Evolutionary conservation across 1,140 invertebrate species (phyloP).

Genomic region (Meloidogyne hapla): DNA sequence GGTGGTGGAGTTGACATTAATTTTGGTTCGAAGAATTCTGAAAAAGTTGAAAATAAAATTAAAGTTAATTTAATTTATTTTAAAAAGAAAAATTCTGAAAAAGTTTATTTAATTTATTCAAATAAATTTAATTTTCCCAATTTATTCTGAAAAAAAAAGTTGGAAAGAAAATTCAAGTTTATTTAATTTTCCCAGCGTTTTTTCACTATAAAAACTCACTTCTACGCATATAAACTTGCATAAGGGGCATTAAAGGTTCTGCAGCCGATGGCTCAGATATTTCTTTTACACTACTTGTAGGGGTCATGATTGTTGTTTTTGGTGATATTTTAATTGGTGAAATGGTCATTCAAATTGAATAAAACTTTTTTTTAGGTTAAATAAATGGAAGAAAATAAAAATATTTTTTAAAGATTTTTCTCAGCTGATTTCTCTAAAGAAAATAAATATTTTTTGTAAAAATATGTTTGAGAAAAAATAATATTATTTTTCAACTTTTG

Average conservation of each 20-base stretch:
- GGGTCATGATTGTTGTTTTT: background rate
- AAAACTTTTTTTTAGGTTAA: too few species aligned
- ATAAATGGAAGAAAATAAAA: too few species aligned
- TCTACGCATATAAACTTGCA: constrained; percentile 5
- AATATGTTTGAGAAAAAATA: too few species aligned
- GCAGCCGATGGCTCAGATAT: background rate
- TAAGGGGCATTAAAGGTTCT: background rate
- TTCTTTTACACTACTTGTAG: background rate
- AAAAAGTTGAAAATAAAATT: constrained; percentile 34
- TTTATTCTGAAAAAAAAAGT: too few species aligned
- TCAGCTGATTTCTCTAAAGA: too few species aligned
- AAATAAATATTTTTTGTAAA: too few species aligned
- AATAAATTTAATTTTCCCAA: background rate
- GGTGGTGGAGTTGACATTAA: constrained; percentile 49
- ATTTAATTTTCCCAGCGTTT: too few species aligned
- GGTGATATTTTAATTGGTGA: constrained; percentile 1
- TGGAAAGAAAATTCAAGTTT: too few species aligned
- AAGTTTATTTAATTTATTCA: background rate
- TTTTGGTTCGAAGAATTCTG: constrained; percentile 56
- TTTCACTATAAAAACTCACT: background rate
- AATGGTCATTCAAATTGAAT: background rate
- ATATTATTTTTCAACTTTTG: too few species aligned
- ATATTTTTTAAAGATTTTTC: too few species aligned
- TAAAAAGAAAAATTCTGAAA: too few species aligned
- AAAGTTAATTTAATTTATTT: background rate